Evolutionary conservation across 2,888 invertebrate genomes (phyloP).

Genomic region (Siphlonurus alternatus): DNA sequence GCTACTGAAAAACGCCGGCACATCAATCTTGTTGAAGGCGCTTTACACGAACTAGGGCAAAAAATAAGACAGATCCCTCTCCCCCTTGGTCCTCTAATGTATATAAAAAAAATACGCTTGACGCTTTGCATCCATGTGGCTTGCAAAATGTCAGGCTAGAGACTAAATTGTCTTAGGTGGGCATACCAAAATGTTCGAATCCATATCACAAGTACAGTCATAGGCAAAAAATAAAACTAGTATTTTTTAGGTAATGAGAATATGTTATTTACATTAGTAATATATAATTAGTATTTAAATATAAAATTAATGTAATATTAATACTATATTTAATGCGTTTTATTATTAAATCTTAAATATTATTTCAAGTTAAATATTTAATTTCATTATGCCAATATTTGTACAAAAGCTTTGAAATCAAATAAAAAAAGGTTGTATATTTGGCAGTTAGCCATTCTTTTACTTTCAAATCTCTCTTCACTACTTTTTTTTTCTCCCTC

Average conservation of each 20-base stretch:
- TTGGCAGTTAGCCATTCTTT: background rate
- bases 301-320: background rate
- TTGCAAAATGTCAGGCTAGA: background rate
- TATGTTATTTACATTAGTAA: background rate
- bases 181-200: too few species aligned
- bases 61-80: background rate
- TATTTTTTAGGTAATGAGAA: background rate
- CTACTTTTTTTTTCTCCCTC: background rate
- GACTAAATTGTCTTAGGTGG: background rate
- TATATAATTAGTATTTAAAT: background rate
- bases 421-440: background rate
- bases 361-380: too few species aligned
- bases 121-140: background rate
- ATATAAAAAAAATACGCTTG: background rate
- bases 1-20: background rate
- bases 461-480: background rate
- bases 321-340: background rate
- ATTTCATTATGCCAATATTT: background rate
- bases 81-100: background rate
- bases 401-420: background rate
- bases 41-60: background rate
- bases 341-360: background rate
- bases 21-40: background rate
- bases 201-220: background rate
- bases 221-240: background rate